Evolutionary conservation across 1,140 invertebrate species (phyloP), one percentile per base, ranked within the genome.

Genomic region (Belonocnema kinseyi): DNA sequence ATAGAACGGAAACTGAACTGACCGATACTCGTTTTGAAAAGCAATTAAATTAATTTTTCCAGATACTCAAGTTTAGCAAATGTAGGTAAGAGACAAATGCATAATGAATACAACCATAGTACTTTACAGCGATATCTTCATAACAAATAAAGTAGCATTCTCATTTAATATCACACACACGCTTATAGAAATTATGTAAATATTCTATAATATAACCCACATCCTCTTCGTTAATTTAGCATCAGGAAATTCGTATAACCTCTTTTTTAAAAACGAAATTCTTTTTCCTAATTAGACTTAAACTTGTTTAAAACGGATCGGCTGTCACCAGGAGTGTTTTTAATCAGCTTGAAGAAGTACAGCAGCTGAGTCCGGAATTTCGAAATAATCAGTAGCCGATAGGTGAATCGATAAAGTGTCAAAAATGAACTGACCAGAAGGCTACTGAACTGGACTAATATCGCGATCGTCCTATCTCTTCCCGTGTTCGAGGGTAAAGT

Each of bases 391-490:
- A 82, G 83, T 82, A 84, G 83, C 79, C 56, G 76, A 80, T 77
- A 79, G 80, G 80, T 79, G 80, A 76, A 82, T 84, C 78, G 80
- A 82, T 74, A 74, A 84, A 84, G 83, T 82, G 83, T 84, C 83
- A 84, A 75, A 75, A 78, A 76, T 79, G 79, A 81, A 73, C 72
- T 77, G 46, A 71, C 77, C 73, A 81, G 72, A 80, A 82, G 81
- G 82, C 82, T 84, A 84, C 82, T 54, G 82, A 80, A 84, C 82
- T 82, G 76, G 78, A 80, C 72, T 75, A 84, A 77, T 84, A 84
- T 84, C 80, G 74, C 79, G 70, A 80, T 58, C 50, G 40, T 76
- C 51, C 77, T 53, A 81, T 83, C 78, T 77, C 51, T 70, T 71
- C 21, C 70, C 74, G 50, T 51, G 50, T 71, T 71, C 14, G 51